Percentiles rank a stretch among this genome's conserved stretches.
These are phyloP conservation scores for Siniperca knerii DNA, from an alignment of 2,113 vertebrate genomes.

Conservation along the genomic window DNA sequence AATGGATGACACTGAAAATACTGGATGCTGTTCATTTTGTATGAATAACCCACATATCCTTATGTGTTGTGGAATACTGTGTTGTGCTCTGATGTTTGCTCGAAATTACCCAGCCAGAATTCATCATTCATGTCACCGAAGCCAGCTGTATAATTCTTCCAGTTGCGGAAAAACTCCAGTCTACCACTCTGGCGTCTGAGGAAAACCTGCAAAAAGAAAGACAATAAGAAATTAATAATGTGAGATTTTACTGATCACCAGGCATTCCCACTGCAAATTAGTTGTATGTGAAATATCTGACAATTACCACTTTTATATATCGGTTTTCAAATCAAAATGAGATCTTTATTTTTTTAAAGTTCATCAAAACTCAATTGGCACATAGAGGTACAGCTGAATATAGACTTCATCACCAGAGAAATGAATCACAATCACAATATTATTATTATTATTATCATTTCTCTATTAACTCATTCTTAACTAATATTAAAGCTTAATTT, in stretches of 20 bases:
- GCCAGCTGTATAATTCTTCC: constrained; percentile 92
- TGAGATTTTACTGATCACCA: background rate
- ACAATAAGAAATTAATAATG: background rate
- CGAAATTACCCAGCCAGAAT: constrained; percentile 94
- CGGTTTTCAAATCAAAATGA: background rate
- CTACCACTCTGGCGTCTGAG: constrained; percentile 92
- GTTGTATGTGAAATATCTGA: background rate
- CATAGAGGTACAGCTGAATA: background rate
- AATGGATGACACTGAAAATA: background rate
- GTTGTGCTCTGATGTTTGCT: background rate
- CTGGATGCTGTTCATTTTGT: background rate
- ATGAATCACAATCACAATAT: background rate
- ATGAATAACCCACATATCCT: background rate
- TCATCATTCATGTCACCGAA: constrained; percentile 95
- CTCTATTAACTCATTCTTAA: background rate
- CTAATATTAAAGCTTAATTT: background rate
- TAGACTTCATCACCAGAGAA: background rate
- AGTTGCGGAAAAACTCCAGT: constrained; percentile 95
- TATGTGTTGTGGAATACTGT: background rate
- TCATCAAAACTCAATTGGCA: background rate
- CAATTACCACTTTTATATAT: background rate
- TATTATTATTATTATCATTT: background rate
- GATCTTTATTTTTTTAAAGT: background rate
- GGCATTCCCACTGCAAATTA: background rate
- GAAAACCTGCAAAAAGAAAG: constrained; percentile 86